Base-by-base conservation (phyloP, 2,113 vertebrate species). In the Equus przewalskii region DNA sequence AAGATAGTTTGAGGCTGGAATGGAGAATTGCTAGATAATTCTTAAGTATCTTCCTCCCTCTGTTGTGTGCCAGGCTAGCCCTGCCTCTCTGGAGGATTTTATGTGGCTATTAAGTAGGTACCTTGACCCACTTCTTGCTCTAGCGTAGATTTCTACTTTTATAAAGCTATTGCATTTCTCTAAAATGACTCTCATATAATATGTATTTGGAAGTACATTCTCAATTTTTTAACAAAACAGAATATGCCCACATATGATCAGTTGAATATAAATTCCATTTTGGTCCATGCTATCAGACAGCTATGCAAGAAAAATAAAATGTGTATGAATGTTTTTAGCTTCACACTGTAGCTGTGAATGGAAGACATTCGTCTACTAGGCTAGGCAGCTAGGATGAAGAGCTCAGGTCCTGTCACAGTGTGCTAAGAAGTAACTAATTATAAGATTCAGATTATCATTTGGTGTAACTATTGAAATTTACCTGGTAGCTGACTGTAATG, bases 201-300 rank as follows among this genome's bases (percentile, higher is more conserved):
- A 94, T 36, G 21, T 95, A 87, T 85, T 96, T 73, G 51, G 65
- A 41, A 18, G 54, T 86, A 81, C 18, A 80, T 56, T 91, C 60
- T 97, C 94, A 96, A 87, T 24, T 28, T 93, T 75, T 70, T 94
- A 60, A 96, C 54, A 67, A 97, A 98, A 11, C 28, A 96, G 81
- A 60, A 73, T 94, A 87, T 85, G 46, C 24, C 4, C 26, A 84
- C 26, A 91, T 92, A 67, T 65, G 89, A 91, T 28, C 21, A 91
- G 95, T 75, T 41, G 56, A 89, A 46, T 97, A 96, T 97, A 83
- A 96, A 73, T 93, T 85, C 75, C 41, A 95, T 93, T 98, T 90
- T 69, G 30, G 58, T 84, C 75, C 91, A 72, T 7, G 30, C 26
- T 82, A 82, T 62, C 64, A 98, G 87, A 41, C 83, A 96, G 89